These are phyloP conservation scores for Ellobium chinense DNA, from an alignment of 2,888 invertebrate species.

Conservation along the genomic window DNA sequence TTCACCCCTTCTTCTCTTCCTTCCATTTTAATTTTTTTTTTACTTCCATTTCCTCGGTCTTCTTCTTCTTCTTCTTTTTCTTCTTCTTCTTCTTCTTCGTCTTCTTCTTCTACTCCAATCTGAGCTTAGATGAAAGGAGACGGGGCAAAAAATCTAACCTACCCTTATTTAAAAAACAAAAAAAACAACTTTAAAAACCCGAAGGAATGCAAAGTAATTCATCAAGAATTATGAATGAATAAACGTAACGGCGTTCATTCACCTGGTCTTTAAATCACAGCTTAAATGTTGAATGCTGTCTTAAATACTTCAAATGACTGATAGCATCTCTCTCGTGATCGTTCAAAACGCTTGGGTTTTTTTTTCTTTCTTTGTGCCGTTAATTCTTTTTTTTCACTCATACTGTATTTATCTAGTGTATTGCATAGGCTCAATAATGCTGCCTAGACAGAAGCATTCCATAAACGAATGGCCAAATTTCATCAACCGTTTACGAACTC, in stretches of 20 bases:
- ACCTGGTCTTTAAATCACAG: background rate
- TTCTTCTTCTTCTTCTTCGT: constrained; percentile 3
- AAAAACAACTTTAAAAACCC: too few relatives aligned
- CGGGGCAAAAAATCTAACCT: too few relatives aligned
- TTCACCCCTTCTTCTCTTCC: background rate
- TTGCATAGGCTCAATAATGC: background rate
- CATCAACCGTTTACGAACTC: too few relatives aligned
- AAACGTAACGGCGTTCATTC: background rate
- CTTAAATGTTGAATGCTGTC: background rate
- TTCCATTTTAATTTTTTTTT: background rate
- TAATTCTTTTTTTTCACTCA: background rate
- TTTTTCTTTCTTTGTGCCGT: background rate
- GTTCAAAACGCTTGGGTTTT: background rate
- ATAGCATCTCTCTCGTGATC: constrained; percentile 12
- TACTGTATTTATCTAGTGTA: background rate
- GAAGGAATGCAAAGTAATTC: background rate
- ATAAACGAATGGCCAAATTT: too few relatives aligned
- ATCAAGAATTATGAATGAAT: background rate
- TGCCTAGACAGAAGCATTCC: too few relatives aligned
- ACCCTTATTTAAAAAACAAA: too few relatives aligned
- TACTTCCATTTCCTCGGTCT: background rate
- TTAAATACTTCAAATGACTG: constrained; percentile 27
- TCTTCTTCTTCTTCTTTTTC: background rate
- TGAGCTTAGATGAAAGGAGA: too few relatives aligned
- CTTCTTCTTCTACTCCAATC: background rate